Percentiles rank a stretch among this genome's conserved stretches.
Conservation (phyloP, 2,888 invertebrate genomes). For the Ryuthela nishihirai region DNA sequence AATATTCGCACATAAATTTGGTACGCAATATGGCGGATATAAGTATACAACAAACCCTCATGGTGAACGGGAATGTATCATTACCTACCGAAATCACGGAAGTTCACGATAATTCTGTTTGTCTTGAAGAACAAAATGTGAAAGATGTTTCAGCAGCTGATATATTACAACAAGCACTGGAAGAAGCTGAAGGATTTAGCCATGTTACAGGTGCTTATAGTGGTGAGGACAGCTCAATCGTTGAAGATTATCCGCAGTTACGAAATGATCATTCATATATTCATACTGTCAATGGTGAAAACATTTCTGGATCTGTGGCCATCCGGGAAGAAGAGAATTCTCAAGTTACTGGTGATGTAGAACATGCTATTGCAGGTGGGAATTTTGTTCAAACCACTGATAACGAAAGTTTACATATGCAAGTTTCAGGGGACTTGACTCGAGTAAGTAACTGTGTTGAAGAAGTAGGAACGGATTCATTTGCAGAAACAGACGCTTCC, state of each 20-base stretch:
- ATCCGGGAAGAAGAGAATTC: background rate
- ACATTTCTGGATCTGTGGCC: background rate
- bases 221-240: background rate
- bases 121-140: background rate
- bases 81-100: background rate
- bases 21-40: conserved; percentile 34
- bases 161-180: conserved; percentile 7
- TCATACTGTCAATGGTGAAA: conserved; percentile 4
- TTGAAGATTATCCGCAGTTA: conserved; percentile 16
- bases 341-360: conserved; percentile 6
- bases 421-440: too few species aligned
- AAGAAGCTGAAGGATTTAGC: conserved; percentile 13
- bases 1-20: too few species aligned
- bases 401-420: conserved; percentile 1
- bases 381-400: background rate
- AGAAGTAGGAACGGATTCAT: too few species aligned
- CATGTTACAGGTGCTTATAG: conserved; percentile 3
- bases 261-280: conserved; percentile 32
- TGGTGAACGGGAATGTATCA: conserved; percentile 8
- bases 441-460: too few species aligned
- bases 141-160: conserved; percentile 5
- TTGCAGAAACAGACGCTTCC: conserved; percentile 1
- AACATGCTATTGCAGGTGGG: background rate
- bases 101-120: background rate
- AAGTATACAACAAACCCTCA: conserved; percentile 27